These are phyloP conservation scores for Nudaria mundana DNA, from an alignment of 2,888 invertebrate genomes.

Conservation along the genomic window DNA sequence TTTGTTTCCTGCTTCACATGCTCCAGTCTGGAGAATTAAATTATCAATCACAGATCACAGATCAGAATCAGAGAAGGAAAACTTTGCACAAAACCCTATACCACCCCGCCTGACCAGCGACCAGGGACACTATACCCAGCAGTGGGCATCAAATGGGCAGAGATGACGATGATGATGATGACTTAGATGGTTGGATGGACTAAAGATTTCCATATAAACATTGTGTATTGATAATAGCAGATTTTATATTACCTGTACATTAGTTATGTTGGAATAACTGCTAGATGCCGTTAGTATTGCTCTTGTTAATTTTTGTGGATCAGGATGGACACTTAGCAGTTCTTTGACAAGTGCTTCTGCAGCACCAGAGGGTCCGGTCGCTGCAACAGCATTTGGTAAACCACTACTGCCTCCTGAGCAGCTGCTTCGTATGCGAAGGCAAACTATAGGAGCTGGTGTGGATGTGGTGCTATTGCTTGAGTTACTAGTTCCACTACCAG, in stretches of 20 bases:
- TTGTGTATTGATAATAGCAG: too few relatives aligned
- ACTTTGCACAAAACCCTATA: too few relatives aligned
- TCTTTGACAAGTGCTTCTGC: constrained; percentile 67
- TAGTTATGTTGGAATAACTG: constrained; percentile 69
- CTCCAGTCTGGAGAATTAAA: too few relatives aligned
- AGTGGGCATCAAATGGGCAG: too few relatives aligned
- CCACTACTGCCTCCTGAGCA: constrained; percentile 64
- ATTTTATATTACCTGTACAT: constrained; percentile 66
- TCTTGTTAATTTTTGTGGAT: constrained; percentile 75
- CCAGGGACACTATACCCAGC: too few relatives aligned
- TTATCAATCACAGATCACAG: too few relatives aligned
- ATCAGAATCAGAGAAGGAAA: too few relatives aligned
- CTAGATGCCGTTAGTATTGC: constrained; percentile 78
- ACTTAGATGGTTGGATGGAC: too few relatives aligned
- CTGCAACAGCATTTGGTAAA: constrained; percentile 56
- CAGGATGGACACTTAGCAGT: constrained; percentile 70
- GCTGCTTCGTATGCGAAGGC: constrained; percentile 55
- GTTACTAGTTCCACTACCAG: constrained; percentile 60
- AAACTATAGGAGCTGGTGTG: constrained; percentile 50
- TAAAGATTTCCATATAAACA: too few relatives aligned
- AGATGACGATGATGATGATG: too few relatives aligned
- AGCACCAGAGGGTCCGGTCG: constrained; percentile 59
- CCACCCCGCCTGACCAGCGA: too few relatives aligned
- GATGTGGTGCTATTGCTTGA: constrained; percentile 47
- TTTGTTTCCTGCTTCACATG: too few relatives aligned